Conservation (phyloP, 2,797 vertebrate species). For the Coluber constrictor region DNA sequence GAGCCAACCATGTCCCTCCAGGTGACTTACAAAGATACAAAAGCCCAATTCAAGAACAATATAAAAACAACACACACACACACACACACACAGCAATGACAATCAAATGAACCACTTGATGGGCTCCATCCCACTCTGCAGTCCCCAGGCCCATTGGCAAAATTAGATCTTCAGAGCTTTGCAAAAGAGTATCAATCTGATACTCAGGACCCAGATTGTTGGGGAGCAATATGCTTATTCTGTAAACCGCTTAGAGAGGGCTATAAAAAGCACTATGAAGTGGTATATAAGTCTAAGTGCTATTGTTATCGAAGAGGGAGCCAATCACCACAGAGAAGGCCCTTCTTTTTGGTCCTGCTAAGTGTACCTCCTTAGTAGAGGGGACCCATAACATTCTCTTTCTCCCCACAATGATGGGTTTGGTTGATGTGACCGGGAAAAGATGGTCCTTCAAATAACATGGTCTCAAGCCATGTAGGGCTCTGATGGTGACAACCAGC, state of each 20-base stretch:
- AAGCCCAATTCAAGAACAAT: neutral
- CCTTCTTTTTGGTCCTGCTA: neutral
- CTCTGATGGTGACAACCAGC: neutral
- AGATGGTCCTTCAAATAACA: neutral
- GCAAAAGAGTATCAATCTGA: neutral
- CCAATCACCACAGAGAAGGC: neutral
- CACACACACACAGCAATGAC: rapidly evolving
- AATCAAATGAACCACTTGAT: neutral
- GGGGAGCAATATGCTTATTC: no score
- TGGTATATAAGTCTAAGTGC: no score
- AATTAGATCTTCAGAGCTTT: neutral
- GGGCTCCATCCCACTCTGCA: neutral
- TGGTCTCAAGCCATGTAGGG: neutral
- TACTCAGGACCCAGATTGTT: no score
- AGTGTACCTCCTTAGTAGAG: neutral
- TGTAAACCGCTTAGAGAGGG: no score
- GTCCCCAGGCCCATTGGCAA: neutral
- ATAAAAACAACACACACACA: neutral
- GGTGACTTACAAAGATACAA: no score
- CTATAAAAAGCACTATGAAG: no score
- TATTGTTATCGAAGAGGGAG: neutral
- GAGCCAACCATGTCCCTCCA: neutral
- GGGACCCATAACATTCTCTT: neutral
- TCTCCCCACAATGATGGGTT: neutral
- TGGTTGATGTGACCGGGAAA: neutral